Evolutionary conservation across 2,797 vertebrate species (phyloP), one percentile per base, ranked within the genome.

Genomic region (Lithobates pipiens): DNA sequence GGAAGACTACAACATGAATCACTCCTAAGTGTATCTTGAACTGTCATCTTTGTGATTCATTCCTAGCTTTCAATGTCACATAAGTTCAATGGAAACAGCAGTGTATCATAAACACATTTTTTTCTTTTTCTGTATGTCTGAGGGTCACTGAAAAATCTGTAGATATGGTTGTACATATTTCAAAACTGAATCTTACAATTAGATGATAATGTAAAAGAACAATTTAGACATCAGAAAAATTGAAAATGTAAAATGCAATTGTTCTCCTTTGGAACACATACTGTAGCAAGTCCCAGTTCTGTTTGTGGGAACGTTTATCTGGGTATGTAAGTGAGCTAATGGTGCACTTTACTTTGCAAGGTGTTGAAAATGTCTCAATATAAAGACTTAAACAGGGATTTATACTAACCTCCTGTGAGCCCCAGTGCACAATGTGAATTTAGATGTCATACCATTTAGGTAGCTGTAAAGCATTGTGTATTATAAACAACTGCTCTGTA

Each of bases 1-100:
- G 79, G 79, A 77, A 82, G 50, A 77, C 25, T 57, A 44, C 15
- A 67, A 67, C 57, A 76, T 44, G n/a, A 80, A 54, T 85, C 71
- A 34, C 15, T 34, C 65, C 61, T 21, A 79, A 63, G 46, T 57
- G 39, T 85, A 74, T 80, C 63, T 16, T 16, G 11, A 63, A 54
- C 15, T 85, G 76, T 73, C n/a, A 39, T 57, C 4, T 39, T n/a
- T 68, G 74, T 65, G 3, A 68, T 76, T 61, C 10, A 61, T 61
- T 76, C n/a, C 68, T 54, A n/a, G 39, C 46, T 71, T 34, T 54
- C 63, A 27, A 11, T 78, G 61, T 67, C 34, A 25, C n/a, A 57
- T 29, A 75, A 29, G 44, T 29, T 9, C 18, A 34, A 57, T 32
- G 29, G 75, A 76, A 76, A 61, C 5, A 67, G 23, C 23, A 36